Evolutionary conservation across 2,797 vertebrate species (phyloP).

Genomic region (Falco naumanni): DNA sequence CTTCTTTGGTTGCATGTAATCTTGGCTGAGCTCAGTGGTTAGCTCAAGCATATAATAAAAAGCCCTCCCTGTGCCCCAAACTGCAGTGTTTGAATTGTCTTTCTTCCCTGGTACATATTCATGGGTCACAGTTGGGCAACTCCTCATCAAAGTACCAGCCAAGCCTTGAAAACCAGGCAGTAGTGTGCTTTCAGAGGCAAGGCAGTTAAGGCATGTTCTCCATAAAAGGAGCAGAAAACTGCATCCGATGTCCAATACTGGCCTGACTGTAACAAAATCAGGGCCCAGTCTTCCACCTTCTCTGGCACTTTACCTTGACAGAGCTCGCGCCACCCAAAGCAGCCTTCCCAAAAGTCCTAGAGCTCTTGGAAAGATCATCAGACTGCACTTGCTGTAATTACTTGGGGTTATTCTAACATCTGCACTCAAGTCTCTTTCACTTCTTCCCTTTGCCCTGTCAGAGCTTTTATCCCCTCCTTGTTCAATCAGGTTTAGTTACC

Average conservation of each 20-base stretch:
- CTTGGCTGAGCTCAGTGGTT: not conserved
- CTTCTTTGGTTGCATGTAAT: not conserved
- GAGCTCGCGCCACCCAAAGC: not conserved
- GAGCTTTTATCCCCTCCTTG: not conserved
- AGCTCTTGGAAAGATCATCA: not conserved
- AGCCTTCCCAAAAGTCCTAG: not conserved
- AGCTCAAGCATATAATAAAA: not conserved
- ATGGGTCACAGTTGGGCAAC: not conserved
- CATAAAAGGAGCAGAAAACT: not conserved
- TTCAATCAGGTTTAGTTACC: conserved; percentile 3
- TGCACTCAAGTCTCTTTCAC: not conserved
- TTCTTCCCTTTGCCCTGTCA: not conserved
- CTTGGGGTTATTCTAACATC: not conserved
- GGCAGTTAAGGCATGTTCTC: not conserved
- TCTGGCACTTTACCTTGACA: not conserved
- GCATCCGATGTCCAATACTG: not conserved
- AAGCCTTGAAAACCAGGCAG: not conserved
- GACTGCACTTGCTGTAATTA: not conserved
- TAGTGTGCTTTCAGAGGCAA: not conserved
- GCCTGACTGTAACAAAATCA: not conserved
- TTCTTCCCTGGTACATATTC: not conserved
- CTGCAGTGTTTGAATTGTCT: not conserved
- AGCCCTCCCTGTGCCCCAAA: fast-evolving
- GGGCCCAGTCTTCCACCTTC: not conserved
- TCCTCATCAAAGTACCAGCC: not conserved